Evolutionary conservation across 2,797 vertebrate genomes (phyloP).

Genomic region (Saxicola maurus): DNA sequence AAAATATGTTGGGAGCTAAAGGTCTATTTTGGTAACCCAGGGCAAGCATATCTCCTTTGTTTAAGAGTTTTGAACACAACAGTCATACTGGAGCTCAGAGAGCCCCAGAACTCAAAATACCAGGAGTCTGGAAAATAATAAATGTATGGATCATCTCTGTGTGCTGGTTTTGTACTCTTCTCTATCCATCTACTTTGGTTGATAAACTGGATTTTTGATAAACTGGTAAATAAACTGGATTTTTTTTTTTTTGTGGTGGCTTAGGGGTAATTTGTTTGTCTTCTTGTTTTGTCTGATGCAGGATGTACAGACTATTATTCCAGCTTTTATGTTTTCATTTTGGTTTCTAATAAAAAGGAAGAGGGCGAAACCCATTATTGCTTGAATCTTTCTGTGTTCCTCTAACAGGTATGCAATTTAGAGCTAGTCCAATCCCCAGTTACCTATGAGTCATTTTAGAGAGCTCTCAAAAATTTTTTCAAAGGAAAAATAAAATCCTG

Average conservation of each 20-base stretch:
- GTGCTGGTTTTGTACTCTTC: neutral
- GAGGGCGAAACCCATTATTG: neutral
- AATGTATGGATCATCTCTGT: neutral
- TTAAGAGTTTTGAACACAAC: neutral
- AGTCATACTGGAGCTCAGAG: neutral
- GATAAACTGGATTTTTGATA: accelerated
- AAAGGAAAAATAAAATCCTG: neutral
- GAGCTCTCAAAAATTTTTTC: neutral
- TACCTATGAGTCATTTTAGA: neutral
- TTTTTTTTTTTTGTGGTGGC: neutral
- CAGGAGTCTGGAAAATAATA: neutral
- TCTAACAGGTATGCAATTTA: neutral
- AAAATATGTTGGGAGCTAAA: neutral
- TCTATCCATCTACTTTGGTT: neutral
- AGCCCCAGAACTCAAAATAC: neutral
- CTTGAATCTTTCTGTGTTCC: neutral
- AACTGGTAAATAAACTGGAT: neutral
- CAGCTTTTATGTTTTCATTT: neutral
- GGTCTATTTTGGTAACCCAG: neutral
- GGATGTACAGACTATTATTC: neutral
- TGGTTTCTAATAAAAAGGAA: neutral
- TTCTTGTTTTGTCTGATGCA: neutral
- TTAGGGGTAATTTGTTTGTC: neutral
- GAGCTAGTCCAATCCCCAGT: neutral
- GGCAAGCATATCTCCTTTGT: neutral